Conservation (phyloP, 2,113 vertebrate species). For the Mus spicilegus region DNA sequence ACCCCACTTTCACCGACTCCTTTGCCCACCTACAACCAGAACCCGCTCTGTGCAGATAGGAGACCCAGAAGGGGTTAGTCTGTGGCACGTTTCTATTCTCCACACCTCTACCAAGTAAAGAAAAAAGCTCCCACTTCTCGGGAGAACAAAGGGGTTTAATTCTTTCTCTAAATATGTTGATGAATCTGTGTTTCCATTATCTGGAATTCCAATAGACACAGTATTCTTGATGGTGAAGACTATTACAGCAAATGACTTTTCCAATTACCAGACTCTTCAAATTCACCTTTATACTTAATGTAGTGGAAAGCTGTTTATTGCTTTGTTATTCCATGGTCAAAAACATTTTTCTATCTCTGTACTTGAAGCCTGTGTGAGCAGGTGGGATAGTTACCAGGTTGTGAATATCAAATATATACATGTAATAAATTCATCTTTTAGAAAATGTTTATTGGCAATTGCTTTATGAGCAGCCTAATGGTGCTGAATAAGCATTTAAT, state of each 20-base stretch:
- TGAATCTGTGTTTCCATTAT: not conserved
- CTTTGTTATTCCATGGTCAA: slow-evolving; percentile 14
- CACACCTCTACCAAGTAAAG: not conserved
- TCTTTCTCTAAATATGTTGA: not conserved
- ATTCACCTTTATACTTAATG: slow-evolving; percentile 55
- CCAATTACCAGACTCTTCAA: slow-evolving; percentile 1
- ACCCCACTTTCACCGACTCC: too few relatives aligned
- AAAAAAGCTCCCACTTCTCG: not conserved
- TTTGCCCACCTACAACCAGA: too few relatives aligned
- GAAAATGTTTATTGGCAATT: slow-evolving; percentile 41
- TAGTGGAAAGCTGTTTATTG: slow-evolving; percentile 52
- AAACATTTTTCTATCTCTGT: slow-evolving; percentile 20
- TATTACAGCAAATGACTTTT: slow-evolving; percentile 47
- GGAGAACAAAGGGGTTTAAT: not conserved
- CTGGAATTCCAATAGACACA: slow-evolving; percentile 8
- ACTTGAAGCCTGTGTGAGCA: not conserved
- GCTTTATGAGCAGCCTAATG: slow-evolving; percentile 23
- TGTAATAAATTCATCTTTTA: slow-evolving; percentile 22
- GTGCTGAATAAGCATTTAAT: slow-evolving; percentile 32
- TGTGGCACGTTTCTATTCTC: not conserved
- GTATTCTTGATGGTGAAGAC: slow-evolving; percentile 5
- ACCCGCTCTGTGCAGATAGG: too few relatives aligned
- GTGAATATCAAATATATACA: not conserved
- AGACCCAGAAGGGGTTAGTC: too few relatives aligned
- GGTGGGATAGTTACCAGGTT: not conserved